Conservation (phyloP, 1,140 invertebrate genomes). For the Plectus sambesii region DNA sequence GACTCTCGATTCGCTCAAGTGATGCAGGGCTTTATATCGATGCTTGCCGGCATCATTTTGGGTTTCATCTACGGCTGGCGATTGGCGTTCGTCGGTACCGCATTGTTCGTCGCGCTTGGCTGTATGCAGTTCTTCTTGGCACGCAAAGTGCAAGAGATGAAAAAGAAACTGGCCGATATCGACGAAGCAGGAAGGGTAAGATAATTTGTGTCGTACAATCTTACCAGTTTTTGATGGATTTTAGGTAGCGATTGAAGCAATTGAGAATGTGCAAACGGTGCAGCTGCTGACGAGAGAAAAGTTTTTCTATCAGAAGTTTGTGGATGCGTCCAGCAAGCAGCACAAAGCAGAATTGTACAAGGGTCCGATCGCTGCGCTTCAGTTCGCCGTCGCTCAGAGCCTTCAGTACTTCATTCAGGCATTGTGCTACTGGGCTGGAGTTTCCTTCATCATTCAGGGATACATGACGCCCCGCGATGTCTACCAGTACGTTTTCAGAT, state of each 20-base stretch:
- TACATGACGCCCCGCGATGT: conserved; percentile 33
- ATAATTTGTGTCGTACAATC: background rate
- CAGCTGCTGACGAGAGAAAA: conserved; percentile 25
- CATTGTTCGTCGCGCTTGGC: too few relatives aligned
- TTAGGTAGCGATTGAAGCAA: conserved; percentile 24
- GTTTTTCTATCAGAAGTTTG: conserved; percentile 18
- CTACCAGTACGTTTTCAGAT: too few relatives aligned
- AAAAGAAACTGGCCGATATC: conserved; percentile 16
- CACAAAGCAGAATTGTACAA: background rate
- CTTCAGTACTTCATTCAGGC: conserved; percentile 47
- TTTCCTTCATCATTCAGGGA: conserved; percentile 37
- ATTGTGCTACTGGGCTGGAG: conserved; percentile 48
- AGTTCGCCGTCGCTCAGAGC: conserved; percentile 35
- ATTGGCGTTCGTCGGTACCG: conserved; percentile 38
- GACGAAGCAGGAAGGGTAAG: conserved; percentile 48
- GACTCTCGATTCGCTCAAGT: conserved; percentile 30
- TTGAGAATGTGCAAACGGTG: conserved; percentile 28
- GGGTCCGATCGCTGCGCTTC: background rate
- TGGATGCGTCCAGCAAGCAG: background rate
- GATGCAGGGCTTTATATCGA: conserved; percentile 46
- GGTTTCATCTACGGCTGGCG: conserved; percentile 46
- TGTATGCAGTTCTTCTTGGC: too few relatives aligned
- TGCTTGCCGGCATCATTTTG: conserved; percentile 39
- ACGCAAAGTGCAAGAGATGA: too few relatives aligned
- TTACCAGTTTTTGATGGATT: conserved; percentile 11